Base-by-base conservation (phyloP, 1,140 invertebrate genomes). In the Sweltsa coloradensis region DNA sequence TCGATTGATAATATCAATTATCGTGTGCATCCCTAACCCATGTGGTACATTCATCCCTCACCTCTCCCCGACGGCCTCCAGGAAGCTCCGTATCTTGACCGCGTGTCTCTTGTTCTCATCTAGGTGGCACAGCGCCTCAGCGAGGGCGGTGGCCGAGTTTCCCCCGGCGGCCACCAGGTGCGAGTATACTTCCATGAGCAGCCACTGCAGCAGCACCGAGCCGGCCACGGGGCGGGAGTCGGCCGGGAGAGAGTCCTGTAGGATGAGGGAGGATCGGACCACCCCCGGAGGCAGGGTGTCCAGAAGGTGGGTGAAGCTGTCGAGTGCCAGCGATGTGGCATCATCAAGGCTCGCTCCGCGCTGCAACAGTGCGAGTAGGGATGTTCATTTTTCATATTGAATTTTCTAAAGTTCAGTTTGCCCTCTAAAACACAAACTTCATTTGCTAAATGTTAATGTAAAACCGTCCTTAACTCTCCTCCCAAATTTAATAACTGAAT, bases 91-190 rank as follows among this genome's bases (percentile, higher is more conserved):
- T 39, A 85, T 78, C 54, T 83, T 74, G 41, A 75, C 69, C 0
- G 77, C 81, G 47, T 85, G 80, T 53, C 82, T 83, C 53, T 82
- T 74, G 37, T 82, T 77, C 52, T 83, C 79, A 55, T 85, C 81
- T 24, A 84, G 76, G n/a, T 76, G 79, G 55, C 83, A 87, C 9
- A 87, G 67, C 0, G 78, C 76, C 61, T 88, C 85, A 0, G 80
- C 79, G 1, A 85, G 61, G 0, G 78, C 75, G 13, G 72, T 65
- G 3, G 71, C 57, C n/a, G 25, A 9, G 25, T 47, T 45, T 3
- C 13, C 22, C 0, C 53, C 55, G 6, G 56, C 51, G 41, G 57
- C 49, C 3, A 61, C 50, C 19, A 67, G 53, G 26, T 57, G 56
- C 1, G 60, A 50, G 50, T 69, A 69, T 11, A 70, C 49, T 2